Evolutionary conservation across 2,113 vertebrate genomes (phyloP), one percentile per base, ranked within the genome.

Genomic region (Tretioscincus oriximinensis): DNA sequence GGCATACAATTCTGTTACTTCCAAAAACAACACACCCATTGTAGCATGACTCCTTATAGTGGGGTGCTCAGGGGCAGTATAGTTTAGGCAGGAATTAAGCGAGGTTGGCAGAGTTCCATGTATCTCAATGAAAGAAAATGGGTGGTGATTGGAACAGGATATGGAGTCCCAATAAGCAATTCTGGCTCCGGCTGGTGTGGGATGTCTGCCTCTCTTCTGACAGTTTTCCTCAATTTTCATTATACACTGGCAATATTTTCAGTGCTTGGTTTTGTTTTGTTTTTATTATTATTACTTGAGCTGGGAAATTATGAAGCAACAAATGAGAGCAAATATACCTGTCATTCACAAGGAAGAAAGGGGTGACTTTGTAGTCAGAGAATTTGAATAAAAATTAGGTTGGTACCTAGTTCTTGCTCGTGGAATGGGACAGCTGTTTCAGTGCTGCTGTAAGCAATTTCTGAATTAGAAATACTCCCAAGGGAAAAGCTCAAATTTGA

Each of bases 271-370:
- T n/a, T n/a, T n/a, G n/a, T n/a, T n/a, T n/a, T n/a, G n/a, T n/a
- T n/a, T n/a, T n/a, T n/a, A n/a, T n/a, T n/a, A n/a, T n/a, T n/a
- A n/a, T n/a, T n/a, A n/a, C n/a, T n/a, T 54, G 26, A 29, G n/a
- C 26, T 69, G 73, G 65, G 47, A 60, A 68, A 75, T 81, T 45
- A 47, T 60, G 80, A 61, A 81, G 54, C n/a, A 41, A 45, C 80
- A 81, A 65, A 28, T 47, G 73, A 74, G 18, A 68, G 35, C 31
- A n/a, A 49, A 49, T 74, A 20, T 26, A 22, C 28, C 61, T 73
- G 61, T 51, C 29, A 66, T 26, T 80, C 69, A 65, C 47, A 7
- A 26, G 26, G 41, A 28, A 29, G 58, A 61, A 14, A 6, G 54
- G 21, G 35, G 75, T 7, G 26, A 21, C 22, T 45, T 2, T 47